These are phyloP conservation scores for Malthinus flaveolus DNA, from an alignment of 2,888 invertebrate species.

Conservation along the genomic window DNA sequence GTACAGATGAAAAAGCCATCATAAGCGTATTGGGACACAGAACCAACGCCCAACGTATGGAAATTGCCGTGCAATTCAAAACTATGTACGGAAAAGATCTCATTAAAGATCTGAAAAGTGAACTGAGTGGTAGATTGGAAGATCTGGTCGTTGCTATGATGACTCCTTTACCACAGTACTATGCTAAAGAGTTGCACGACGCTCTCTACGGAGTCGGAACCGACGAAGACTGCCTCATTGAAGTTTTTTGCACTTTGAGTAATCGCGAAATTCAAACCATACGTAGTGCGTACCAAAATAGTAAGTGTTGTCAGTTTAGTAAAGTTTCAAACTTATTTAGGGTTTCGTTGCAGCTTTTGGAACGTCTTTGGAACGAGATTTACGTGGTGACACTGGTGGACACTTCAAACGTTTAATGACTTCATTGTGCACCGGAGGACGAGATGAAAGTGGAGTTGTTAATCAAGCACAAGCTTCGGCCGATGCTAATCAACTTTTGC, in stretches of 20 bases:
- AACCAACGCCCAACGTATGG: constrained; percentile 82
- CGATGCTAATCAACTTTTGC: constrained; percentile 79
- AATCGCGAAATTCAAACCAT: constrained; percentile 84
- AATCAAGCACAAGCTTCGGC: constrained; percentile 73
- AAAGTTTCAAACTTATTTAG: background rate
- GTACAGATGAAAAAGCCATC: constrained; percentile 89
- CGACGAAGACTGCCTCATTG: constrained; percentile 83
- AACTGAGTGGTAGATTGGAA: constrained; percentile 87
- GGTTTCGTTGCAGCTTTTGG: constrained; percentile 67
- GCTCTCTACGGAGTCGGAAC: constrained; percentile 86
- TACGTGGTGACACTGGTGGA: constrained; percentile 88
- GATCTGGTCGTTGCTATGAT: constrained; percentile 80
- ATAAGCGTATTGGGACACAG: constrained; percentile 82
- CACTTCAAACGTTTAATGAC: constrained; percentile 88
- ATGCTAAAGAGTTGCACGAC: constrained; percentile 80
- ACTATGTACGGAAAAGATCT: constrained; percentile 86
- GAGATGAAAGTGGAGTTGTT: constrained; percentile 78
- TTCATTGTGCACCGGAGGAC: constrained; percentile 77
- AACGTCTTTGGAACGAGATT: constrained; percentile 75
- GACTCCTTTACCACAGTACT: constrained; percentile 82
- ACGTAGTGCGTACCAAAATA: constrained; percentile 73
- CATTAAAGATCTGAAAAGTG: constrained; percentile 82
- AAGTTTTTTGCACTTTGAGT: constrained; percentile 84
- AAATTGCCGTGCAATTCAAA: constrained; percentile 82
- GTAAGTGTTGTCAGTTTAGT: constrained; percentile 59